Base-by-base conservation (phyloP, 1,140 invertebrate species). In the Aradophagus sp. region DNA sequence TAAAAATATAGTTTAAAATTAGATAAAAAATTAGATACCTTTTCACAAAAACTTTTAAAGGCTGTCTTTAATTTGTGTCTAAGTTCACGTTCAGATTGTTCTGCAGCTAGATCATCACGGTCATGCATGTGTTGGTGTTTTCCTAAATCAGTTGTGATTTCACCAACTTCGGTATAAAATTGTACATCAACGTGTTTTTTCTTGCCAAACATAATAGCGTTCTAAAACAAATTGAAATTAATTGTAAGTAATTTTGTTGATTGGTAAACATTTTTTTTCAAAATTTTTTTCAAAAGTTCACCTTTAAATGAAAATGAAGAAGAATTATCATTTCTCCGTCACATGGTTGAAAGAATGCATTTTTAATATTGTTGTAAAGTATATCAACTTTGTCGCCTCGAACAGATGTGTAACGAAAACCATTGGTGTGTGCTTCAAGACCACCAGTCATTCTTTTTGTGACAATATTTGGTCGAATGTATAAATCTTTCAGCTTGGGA, bases 121-220 rank as follows among this genome's bases (percentile, higher is more conserved):
- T 99, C 98, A 79, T 99, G 97, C 97, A 99, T 99, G 81, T 99
- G 97, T 80, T 99, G 97, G 86, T 99, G 97, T 86, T 99, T 99
- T 29, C 97, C 98, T 53, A 99, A 87, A 90, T 99, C 98, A 1
- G 98, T 99, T 0, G 97, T 99, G 31, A 99, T 98, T 87, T 99
- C 98, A 77, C 98, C 98, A 42, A 99, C 98, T 87, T 99, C 98
- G 0, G 98, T 99, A 83, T 99, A 99, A 87, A 99, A 99, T 81
- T 99, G 97, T 2, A 99, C 97, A 86, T 99, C 98, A 4, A 96
- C 90, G 78, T 99, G 97, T 80, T 99, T 99, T 87, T 99, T 99
- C 86, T 99, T 99, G 61, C 97, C 97, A 89, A 98, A 99, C 93
- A 99, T 94, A 63, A 99, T 99, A 17, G 97, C 96, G 85, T 99